These are phyloP conservation scores for Sakesphorus luctuosus DNA, from an alignment of 2,113 vertebrate species.

Conservation along the genomic window DNA sequence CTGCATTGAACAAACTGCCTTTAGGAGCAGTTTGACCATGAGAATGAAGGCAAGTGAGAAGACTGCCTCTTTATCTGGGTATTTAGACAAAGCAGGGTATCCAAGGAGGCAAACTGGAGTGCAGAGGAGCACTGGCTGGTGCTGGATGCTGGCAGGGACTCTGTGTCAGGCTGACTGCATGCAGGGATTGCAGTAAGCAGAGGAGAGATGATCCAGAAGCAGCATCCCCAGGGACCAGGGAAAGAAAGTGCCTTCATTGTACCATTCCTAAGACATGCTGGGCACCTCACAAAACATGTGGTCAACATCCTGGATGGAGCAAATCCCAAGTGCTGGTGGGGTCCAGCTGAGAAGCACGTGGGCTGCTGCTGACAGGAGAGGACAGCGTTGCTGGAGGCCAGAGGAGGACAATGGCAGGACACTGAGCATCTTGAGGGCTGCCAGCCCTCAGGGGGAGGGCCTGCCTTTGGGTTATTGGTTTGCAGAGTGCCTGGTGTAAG, in stretches of 20 bases:
- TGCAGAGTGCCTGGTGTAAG: neutral
- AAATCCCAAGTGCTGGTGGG: neutral
- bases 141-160: neutral
- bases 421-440: neutral
- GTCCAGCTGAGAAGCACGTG: slow-evolving; percentile 44
- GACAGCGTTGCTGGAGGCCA: neutral
- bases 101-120: neutral
- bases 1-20: neutral
- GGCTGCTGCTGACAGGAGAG: slow-evolving; percentile 6
- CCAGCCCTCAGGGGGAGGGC: neutral
- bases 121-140: neutral
- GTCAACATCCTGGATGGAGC: neutral
- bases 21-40: neutral
- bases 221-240: neutral
- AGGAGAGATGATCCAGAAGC: neutral
- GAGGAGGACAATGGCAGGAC: slow-evolving; percentile 43
- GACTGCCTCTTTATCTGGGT: neutral
- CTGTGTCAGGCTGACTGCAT: neutral
- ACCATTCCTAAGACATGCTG: neutral
- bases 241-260: slow-evolving; percentile 51
- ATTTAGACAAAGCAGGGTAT: neutral
- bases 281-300: slow-evolving; percentile 37
- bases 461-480: neutral
- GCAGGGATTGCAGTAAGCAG: neutral
- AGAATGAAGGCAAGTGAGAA: neutral